Base-by-base conservation (phyloP, 2,888 invertebrate genomes). In the Himalopsyche kuldschensis region DNA sequence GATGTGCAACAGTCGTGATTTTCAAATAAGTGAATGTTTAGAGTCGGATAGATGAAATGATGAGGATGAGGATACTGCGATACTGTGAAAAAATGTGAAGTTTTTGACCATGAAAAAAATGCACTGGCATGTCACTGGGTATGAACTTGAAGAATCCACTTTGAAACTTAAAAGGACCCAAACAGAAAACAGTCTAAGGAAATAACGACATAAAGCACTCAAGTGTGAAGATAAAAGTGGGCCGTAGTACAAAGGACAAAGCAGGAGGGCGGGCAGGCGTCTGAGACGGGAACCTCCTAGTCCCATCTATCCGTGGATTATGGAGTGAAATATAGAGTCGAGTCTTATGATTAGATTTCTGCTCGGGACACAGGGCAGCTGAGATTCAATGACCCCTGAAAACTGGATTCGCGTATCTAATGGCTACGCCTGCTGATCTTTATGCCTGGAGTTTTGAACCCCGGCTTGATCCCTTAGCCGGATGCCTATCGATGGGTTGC, bases 211-310 rank as follows among this genome's bases (percentile, higher is more conserved):
- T 27, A 76, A 83, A 83, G 79, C 83, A 83, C 81, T 84, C 83
- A 75, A 86, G 86, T 84, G 86, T 82, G 82, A 86, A 86, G 86
- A 86, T 86, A 86, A 84, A 84, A 86, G 82, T 84, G 82, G 83
- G 75, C 82, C 75, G 78, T 75, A 63, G 80, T 80, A 84, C 83
- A 77, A 82, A 76, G 75, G 85, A 63, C 79, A 41, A 31, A 55
- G 32, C 75, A 24, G 31, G 69, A 47, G 24, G 76, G 75, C 31
- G 55, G n/a, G 31, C 63, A 82, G 41, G 35, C 17, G 31, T 17
- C 20, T 30, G 31, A 27, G 48, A 79, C 27, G 48, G 32, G 46
- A 27, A n/a, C 30, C 55, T 46, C n/a, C 47, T 81, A 55, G 78
- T 46, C 55, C 82, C 83, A 84, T 84, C 82, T 81, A 85, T 84